Conservation (phyloP, 2,797 vertebrate species). For the Linurgus olivaceus region DNA sequence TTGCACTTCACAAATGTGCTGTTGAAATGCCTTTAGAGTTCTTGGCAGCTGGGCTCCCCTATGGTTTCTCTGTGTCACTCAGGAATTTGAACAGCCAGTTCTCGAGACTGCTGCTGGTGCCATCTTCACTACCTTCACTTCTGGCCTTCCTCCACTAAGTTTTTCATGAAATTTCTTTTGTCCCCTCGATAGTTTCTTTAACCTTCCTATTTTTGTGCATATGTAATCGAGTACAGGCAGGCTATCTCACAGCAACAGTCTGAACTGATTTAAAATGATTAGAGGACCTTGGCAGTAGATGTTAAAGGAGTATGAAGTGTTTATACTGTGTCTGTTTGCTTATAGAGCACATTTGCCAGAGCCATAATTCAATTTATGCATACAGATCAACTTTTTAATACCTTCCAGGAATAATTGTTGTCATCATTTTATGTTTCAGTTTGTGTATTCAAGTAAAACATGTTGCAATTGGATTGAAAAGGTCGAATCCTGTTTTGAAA, state of each 20-base stretch:
- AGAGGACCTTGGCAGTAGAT: constrained; percentile 9
- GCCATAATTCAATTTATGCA: constrained; percentile 23
- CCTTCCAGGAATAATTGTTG: constrained; percentile 55
- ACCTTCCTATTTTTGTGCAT: background rate
- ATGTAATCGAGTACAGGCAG: background rate
- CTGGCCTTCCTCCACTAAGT: background rate
- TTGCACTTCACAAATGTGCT: constrained; percentile 21
- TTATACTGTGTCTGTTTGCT: constrained; percentile 24
- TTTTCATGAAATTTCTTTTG: background rate
- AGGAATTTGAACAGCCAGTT: constrained; percentile 6
- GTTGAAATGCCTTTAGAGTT: constrained; percentile 47
- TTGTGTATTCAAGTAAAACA: constrained; percentile 2
- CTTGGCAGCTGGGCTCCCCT: constrained; percentile 6
- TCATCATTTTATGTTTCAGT: constrained; percentile 12
- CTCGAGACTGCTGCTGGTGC: background rate
- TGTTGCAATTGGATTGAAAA: constrained; percentile 19
- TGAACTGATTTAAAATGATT: background rate
- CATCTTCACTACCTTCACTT: background rate
- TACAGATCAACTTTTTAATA: constrained; percentile 28
- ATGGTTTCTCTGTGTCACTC: background rate
- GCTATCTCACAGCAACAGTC: background rate
- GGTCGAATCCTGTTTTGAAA: background rate
- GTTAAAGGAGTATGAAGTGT: background rate
- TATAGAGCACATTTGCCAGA: constrained; percentile 23
- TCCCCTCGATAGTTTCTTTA: background rate